Evolutionary conservation across 2,797 vertebrate species (phyloP).

Genomic region (Molossus alvarezi): DNA sequence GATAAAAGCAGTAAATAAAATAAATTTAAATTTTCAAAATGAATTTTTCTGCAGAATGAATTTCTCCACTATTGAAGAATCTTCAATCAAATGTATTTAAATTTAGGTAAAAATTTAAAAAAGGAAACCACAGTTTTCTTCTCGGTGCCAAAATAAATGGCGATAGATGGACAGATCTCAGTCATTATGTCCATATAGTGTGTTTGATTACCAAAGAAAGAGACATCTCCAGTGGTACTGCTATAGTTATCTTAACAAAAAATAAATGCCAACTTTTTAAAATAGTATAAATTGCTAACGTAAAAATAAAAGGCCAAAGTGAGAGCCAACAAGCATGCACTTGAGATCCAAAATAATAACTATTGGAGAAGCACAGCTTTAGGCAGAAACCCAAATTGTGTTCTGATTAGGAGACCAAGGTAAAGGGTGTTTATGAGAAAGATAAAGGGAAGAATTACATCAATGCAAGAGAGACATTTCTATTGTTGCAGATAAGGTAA

Average conservation of each 20-base stretch:
- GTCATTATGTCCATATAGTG: rapidly evolving
- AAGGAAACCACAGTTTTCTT: neutral
- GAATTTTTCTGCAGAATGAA: conserved; percentile 56
- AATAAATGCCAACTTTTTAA: neutral
- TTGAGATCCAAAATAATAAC: neutral
- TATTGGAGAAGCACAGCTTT: neutral
- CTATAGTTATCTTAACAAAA: neutral
- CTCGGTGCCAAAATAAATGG: neutral
- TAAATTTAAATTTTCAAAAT: neutral
- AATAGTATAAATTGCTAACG: neutral
- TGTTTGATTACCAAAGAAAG: neutral
- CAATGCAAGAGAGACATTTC: neutral
- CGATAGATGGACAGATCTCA: neutral
- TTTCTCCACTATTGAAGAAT: neutral
- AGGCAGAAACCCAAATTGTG: neutral
- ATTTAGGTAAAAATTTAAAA: conserved; percentile 28
- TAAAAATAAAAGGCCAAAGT: neutral
- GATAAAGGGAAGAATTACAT: neutral
- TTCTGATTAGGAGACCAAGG: neutral
- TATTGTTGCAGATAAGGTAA: neutral
- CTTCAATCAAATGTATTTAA: conserved; percentile 43
- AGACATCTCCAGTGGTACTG: neutral
- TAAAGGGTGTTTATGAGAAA: neutral
- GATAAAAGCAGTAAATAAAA: too few relatives aligned
- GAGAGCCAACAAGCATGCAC: neutral